Evolutionary conservation across 2,113 vertebrate species (phyloP).

Genomic region (Cyprinodon brontotheroides): DNA sequence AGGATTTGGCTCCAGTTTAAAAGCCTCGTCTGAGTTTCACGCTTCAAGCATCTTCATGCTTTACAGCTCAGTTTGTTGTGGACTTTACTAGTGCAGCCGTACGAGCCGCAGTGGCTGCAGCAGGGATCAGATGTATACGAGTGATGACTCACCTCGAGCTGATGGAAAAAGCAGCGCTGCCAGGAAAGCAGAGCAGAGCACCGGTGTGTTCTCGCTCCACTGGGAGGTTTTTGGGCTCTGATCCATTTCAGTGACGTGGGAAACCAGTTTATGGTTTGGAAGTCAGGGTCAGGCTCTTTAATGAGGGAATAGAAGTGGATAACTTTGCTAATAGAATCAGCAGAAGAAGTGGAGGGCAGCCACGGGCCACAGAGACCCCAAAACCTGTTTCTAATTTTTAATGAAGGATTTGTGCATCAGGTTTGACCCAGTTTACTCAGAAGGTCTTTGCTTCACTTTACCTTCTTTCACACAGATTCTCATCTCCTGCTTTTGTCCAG

Average conservation of each 20-base stretch:
- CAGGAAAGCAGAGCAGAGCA: conserved; percentile 54
- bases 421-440: not conserved
- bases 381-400: not conserved
- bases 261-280: conserved; percentile 45
- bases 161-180: conserved; percentile 49
- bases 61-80: conserved; percentile 9
- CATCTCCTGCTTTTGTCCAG: not conserved
- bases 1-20: conserved; percentile 28
- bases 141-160: conserved; percentile 40
- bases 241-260: conserved; percentile 35
- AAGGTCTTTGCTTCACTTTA: not conserved
- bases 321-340: conserved; percentile 22
- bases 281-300: conserved; percentile 44
- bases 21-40: conserved; percentile 33
- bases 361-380: not conserved
- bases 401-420: not conserved
- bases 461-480: not conserved
- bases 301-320: conserved; percentile 32
- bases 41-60: conserved; percentile 32
- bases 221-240: conserved; percentile 37
- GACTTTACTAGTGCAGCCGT: conserved; percentile 11
- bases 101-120: conserved; percentile 13
- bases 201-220: conserved; percentile 39
- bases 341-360: conserved; percentile 18
- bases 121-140: conserved; percentile 24